phyloP scores from a whole-genome alignment of 2,888 invertebrate genomes.

The Augochlorella aurata region DNA sequence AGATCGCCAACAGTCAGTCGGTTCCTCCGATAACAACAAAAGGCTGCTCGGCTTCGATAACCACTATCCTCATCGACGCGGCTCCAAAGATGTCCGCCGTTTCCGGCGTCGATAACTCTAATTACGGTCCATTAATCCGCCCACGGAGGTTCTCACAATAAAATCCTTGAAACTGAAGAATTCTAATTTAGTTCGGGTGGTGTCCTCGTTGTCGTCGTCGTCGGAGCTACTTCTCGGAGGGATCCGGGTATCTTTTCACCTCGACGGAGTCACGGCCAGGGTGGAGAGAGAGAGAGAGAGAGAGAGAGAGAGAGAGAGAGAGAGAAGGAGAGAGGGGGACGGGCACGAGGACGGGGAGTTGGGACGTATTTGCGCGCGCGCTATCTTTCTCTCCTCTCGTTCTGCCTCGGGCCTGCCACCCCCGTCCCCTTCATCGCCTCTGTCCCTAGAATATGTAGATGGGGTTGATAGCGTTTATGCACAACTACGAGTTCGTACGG shows the following conservation, averaged over 20 bases:
- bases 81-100: background rate
- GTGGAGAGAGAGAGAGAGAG: background rate
- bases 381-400: conserved; percentile 46
- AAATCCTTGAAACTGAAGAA: conserved; percentile 44
- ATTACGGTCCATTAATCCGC: conserved; percentile 43
- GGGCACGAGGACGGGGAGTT: conserved; percentile 4
- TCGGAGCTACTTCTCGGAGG: conserved; percentile 29
- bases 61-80: background rate
- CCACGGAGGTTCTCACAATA: conserved; percentile 20
- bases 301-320: background rate
- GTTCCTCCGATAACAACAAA: no score
- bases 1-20: no score
- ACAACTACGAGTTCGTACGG: conserved; percentile 73
- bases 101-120: conserved; percentile 24
- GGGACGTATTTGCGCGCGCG: conserved; percentile 55
- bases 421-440: conserved; percentile 34
- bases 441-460: conserved; percentile 73
- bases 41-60: background rate
- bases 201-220: conserved; percentile 15
- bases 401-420: conserved; percentile 32
- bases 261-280: conserved; percentile 5
- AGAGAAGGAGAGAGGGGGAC: background rate
- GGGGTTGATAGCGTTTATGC: conserved; percentile 77
- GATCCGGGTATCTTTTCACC: conserved; percentile 46
- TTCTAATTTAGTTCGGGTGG: conserved; percentile 44